phyloP scores from a whole-genome alignment of 2,888 invertebrate genomes.

The Hypomecis atomaria region DNA sequence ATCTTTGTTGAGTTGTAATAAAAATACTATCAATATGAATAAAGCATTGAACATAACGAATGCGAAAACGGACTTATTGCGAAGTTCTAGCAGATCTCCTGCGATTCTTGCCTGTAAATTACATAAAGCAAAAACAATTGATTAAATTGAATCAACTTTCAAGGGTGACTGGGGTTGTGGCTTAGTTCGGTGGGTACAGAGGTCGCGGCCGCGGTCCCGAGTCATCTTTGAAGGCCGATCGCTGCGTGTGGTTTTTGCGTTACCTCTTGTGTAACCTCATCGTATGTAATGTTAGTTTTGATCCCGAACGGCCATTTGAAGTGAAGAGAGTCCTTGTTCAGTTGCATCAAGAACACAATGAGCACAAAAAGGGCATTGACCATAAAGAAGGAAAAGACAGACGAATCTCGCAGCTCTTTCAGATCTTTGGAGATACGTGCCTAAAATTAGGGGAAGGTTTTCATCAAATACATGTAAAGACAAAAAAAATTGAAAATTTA shows the following conservation, averaged over 20 bases:
- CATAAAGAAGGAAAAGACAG: conserved; percentile 99
- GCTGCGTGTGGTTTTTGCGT: conserved; percentile 81
- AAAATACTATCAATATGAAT: conserved; percentile 99
- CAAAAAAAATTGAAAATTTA: conserved; percentile 32
- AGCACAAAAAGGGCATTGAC: conserved; percentile 99
- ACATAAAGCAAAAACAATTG: conserved; percentile 75
- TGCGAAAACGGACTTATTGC: conserved; percentile 98
- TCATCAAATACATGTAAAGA: conserved; percentile 47
- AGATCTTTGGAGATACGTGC: conserved; percentile 95
- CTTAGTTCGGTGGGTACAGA: conserved; percentile 9
- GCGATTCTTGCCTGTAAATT: conserved; percentile 93
- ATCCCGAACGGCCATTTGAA: conserved; percentile 98
- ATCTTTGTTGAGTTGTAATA: conserved; percentile 99
- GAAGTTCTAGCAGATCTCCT: conserved; percentile 95
- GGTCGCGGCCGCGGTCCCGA: conserved; percentile 52
- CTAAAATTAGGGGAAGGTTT: conserved; percentile 86
- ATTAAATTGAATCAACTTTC: conserved; percentile 76
- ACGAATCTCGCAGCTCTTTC: conserved; percentile 97
- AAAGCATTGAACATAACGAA: conserved; percentile 99
- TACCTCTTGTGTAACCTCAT: conserved; percentile 96
- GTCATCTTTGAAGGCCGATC: conserved; percentile 82
- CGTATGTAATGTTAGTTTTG: conserved; percentile 96
- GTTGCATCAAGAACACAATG: conserved; percentile 98
- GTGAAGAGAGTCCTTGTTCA: conserved; percentile 98
- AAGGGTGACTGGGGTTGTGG: conserved; percentile 80